A percentile compares a stretch with the other conserved stretches of the same genome.
phyloP scores from a whole-genome alignment of 2,797 vertebrate genomes.

The Urocyon cinereoargenteus region DNA sequence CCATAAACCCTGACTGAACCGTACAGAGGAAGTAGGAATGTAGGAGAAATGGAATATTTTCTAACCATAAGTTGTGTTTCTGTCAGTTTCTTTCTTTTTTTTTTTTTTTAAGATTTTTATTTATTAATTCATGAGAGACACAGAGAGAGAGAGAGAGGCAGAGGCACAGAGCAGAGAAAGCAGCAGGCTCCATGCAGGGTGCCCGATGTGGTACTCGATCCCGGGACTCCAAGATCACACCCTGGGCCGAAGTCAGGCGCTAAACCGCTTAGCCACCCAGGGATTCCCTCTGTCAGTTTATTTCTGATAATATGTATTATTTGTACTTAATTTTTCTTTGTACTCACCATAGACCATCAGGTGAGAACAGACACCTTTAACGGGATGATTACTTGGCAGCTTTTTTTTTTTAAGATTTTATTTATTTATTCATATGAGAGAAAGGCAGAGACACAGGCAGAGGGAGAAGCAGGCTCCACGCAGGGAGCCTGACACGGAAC shows the following conservation, averaged over 20 bases:
- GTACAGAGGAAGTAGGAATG: background rate
- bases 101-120: background rate
- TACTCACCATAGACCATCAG: accelerated
- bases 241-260: background rate
- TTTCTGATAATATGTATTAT: background rate
- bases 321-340: background rate
- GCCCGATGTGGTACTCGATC: background rate
- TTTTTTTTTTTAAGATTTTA: too few species aligned
- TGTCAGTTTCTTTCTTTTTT: background rate
- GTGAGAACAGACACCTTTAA: background rate
- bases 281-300: background rate
- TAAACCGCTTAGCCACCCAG: background rate
- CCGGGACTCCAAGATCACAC: background rate
- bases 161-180: background rate
- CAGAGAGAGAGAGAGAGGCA: background rate
- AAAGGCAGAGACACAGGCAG: too few species aligned
- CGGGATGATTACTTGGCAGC: accelerated
- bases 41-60: background rate
- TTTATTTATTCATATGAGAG: too few species aligned
- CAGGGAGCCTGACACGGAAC: too few species aligned
- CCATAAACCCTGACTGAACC: background rate
- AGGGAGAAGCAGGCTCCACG: too few species aligned
- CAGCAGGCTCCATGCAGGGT: background rate
- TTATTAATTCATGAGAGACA: background rate
- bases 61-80: background rate